A percentile compares a stretch with the other conserved stretches of the same genome.
These are phyloP conservation scores for Drosophila incognita DNA, from an alignment of 2,888 invertebrate genomes.

Conservation along the genomic window DNA sequence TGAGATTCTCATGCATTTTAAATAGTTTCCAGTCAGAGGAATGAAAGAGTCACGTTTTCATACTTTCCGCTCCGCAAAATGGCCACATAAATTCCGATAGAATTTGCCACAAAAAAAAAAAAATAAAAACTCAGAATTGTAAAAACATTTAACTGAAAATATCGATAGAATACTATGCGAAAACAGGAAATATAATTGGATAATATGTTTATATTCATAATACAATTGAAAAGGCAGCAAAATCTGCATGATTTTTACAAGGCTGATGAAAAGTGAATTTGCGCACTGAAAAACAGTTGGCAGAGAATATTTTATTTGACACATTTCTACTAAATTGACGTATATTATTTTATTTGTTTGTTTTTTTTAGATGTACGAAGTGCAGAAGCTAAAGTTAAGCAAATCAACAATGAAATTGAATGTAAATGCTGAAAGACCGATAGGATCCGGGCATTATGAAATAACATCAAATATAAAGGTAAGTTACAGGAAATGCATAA, in stretches of 20 bases:
- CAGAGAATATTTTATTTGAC: neutral
- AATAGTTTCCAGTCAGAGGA: conserved; percentile 2
- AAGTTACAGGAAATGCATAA: neutral
- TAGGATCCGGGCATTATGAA: neutral
- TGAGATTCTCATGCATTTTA: conserved; percentile 8
- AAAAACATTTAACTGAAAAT: neutral
- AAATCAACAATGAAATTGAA: neutral
- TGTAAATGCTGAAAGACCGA: neutral
- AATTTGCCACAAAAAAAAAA: conserved; percentile 44
- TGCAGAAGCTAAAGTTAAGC: neutral
- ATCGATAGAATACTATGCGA: neutral
- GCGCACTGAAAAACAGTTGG: conserved; percentile 1
- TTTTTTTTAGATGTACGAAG: neutral
- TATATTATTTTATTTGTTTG: neutral
- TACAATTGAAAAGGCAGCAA: conserved; percentile 5
- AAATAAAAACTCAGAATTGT: conserved; percentile 46
- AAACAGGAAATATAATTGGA: conserved; percentile 10
- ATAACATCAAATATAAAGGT: neutral
- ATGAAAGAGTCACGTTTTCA: conserved; percentile 5
- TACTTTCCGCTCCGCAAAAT: conserved; percentile 22
- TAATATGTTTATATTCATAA: conserved; percentile 20
- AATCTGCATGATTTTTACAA: neutral
- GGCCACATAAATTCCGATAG: conserved; percentile 32
- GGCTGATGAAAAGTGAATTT: neutral
- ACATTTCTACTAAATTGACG: neutral